Conservation (phyloP, 2,888 invertebrate species). For the Crioceris asparagi region DNA sequence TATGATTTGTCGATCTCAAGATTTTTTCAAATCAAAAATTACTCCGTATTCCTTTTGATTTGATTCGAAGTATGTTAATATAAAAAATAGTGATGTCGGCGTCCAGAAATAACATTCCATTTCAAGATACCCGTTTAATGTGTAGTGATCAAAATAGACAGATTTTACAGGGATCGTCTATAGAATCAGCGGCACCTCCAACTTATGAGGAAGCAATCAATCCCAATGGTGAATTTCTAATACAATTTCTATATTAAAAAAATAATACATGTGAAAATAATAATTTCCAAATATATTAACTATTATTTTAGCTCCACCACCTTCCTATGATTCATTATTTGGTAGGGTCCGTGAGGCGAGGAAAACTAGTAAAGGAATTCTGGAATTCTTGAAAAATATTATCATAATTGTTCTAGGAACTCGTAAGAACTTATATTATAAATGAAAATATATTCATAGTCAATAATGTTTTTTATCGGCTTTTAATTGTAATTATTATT, state of each 20-base stretch:
- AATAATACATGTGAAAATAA: too few relatives aligned
- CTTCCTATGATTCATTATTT: slow-evolving; percentile 56
- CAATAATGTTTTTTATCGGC: neutral
- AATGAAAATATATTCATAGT: neutral
- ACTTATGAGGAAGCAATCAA: slow-evolving; percentile 52
- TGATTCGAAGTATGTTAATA: slow-evolving; percentile 3
- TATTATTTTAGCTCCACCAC: slow-evolving; percentile 45
- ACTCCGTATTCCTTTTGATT: too few relatives aligned
- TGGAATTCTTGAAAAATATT: slow-evolving; percentile 52
- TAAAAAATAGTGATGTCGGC: slow-evolving; percentile 11
- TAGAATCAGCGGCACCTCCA: slow-evolving; percentile 42
- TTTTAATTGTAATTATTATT: too few relatives aligned
- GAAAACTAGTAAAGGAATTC: slow-evolving; percentile 46
- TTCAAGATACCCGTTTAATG: slow-evolving; percentile 21
- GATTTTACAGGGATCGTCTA: slow-evolving; percentile 15
- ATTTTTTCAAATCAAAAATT: too few relatives aligned
- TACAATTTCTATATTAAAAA: neutral
- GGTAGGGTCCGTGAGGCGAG: slow-evolving; percentile 52
- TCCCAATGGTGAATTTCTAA: slow-evolving; percentile 42
- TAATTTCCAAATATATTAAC: neutral
- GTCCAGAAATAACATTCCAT: slow-evolving; percentile 22
- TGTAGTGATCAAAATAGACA: slow-evolving; percentile 22
- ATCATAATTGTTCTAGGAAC: slow-evolving; percentile 50
- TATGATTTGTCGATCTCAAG: too few relatives aligned
- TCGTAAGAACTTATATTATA: slow-evolving; percentile 39